Evolutionary conservation across 2,888 invertebrate genomes (phyloP).

Genomic region (Sinelater perroti): DNA sequence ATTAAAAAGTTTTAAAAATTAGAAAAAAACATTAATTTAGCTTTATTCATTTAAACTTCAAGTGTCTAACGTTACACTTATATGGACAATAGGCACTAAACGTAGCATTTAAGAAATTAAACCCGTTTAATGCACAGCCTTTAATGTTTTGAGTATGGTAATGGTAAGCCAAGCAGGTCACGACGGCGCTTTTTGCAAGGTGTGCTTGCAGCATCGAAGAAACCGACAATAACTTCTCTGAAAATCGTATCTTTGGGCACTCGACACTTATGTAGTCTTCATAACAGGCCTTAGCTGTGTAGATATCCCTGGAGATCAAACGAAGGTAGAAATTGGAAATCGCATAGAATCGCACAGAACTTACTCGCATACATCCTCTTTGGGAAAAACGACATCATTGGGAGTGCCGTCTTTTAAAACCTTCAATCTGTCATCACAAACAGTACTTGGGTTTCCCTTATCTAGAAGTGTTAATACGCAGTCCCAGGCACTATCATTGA

Average conservation of each 20-base stretch:
- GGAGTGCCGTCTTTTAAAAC: not conserved
- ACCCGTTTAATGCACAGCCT: too few relatives aligned
- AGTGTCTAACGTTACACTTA: not conserved
- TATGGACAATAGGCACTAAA: not conserved
- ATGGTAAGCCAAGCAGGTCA: not conserved
- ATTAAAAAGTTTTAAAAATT: too few relatives aligned
- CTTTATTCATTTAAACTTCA: not conserved
- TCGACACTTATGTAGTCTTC: not conserved
- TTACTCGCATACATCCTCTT: conserved; percentile 15
- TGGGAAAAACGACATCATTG: not conserved
- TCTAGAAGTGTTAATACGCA: not conserved
- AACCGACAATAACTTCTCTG: not conserved
- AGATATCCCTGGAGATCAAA: conserved; percentile 8
- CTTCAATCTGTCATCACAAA: conserved; percentile 1
- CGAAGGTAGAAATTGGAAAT: not conserved
- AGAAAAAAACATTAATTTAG: not conserved
- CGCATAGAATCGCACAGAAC: not conserved
- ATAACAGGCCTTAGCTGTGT: conserved; percentile 6
- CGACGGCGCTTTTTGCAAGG: not conserved
- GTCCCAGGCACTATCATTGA: conserved; percentile 1
- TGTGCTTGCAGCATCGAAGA: not conserved
- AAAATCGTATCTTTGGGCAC: conserved; percentile 7
- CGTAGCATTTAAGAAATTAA: not conserved
- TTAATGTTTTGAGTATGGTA: not conserved
- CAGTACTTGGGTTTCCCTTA: not conserved